Base-by-base conservation (phyloP, 2,888 invertebrate species). In the Lasioglossum pauxillum region DNA sequence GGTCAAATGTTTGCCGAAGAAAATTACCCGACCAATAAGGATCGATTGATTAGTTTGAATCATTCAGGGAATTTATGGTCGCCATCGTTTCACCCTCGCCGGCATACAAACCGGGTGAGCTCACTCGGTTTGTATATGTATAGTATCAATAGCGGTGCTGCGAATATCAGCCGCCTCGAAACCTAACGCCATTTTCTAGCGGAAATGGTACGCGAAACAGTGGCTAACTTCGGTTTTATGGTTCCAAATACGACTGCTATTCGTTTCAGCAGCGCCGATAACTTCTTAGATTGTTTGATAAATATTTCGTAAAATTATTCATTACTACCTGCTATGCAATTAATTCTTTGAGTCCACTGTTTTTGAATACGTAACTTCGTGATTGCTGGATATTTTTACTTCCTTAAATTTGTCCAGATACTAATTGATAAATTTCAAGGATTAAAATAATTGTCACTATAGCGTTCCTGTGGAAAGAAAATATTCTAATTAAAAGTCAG, bases 181-280 rank as follows among this genome's bases (percentile, higher is more conserved):
- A 57, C n/a, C n/a, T 57, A n/a, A 57, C 57, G 57, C n/a, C 57
- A 57, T n/a, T 57, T 57, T 57, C n/a, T n/a, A n/a, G 57, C 12
- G 57, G 57, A 57, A n/a, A 12, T n/a, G 8, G 57, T n/a, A 3
- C n/a, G 10, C n/a, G 57, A 57, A 57, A 57, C 57, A 57, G 4
- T n/a, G n/a, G 12, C n/a, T 0, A 57, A 57, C 4, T 57, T 57
- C n/a, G 12, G 0, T 10, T 57, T 57, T 4, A 12, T 4, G n/a
- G 4, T 57, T 4, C 57, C 4, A 10, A 57, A 57, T n/a, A 12
- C 23, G 57, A n/a, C 12, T n/a, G 57, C 57, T 3, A 57, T 57
- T 57, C 57, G 57, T 57, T n/a, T n/a, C n/a, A 10, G 10, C 57
- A 10, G n/a, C n/a, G 57, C n/a, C 57, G 23, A n/a, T n/a, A 57